These are phyloP conservation scores for Trematomus loennbergii DNA, from an alignment of 2,113 vertebrate genomes.

Conservation along the genomic window DNA sequence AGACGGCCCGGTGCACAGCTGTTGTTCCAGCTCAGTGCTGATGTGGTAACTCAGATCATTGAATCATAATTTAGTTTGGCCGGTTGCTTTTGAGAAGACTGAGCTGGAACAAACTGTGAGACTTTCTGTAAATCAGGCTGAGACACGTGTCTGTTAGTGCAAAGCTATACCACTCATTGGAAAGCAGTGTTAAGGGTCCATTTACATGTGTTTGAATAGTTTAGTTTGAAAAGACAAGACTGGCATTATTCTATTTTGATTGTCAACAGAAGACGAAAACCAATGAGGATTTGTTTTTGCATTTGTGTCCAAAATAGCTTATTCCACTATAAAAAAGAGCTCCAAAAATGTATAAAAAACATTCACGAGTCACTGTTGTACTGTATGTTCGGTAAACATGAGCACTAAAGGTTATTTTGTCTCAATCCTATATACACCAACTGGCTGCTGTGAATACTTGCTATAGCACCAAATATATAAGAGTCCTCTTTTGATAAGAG, in stretches of 20 bases:
- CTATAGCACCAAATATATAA: too few relatives aligned
- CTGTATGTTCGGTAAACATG: not conserved
- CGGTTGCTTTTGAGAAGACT: not conserved
- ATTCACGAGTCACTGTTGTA: not conserved
- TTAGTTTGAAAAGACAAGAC: not conserved
- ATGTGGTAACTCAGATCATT: not conserved
- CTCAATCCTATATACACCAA: not conserved
- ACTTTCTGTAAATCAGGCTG: not conserved
- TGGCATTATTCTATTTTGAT: not conserved
- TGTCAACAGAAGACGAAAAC: constrained; percentile 3
- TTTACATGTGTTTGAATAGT: not conserved
- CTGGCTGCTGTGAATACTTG: not conserved
- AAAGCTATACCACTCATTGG: not conserved
- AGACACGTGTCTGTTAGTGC: not conserved
- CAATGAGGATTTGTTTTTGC: not conserved
- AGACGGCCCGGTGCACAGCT: constrained; percentile 23
- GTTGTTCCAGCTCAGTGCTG: constrained; percentile 59
- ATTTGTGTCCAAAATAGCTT: not conserved
- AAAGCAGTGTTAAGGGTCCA: not conserved
- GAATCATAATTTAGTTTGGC: not conserved
- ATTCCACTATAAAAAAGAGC: not conserved
- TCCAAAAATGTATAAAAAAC: not conserved
- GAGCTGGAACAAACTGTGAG: constrained; percentile 51
- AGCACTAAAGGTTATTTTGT: not conserved
- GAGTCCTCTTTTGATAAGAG: too few relatives aligned